Evolutionary conservation across 2,888 invertebrate species (phyloP).

Genomic region (Thalpophila matura): DNA sequence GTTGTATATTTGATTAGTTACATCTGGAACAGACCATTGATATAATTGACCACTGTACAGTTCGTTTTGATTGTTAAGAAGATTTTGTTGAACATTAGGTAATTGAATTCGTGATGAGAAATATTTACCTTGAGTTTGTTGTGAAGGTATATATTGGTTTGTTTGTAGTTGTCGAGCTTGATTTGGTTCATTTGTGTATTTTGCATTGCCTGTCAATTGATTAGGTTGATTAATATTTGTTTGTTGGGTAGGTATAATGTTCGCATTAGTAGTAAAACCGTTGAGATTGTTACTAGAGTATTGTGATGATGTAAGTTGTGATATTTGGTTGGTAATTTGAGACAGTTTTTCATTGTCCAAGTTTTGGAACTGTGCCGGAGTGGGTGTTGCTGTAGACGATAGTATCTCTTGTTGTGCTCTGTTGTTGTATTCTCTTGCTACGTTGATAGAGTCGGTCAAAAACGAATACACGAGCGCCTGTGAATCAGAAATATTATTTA

Average conservation of each 20-base stretch:
- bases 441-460: constrained; percentile 85
- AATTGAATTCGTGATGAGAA: constrained; percentile 68
- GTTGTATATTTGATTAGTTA: constrained; percentile 82
- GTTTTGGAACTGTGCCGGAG: constrained; percentile 73
- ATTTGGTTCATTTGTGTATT: constrained; percentile 62
- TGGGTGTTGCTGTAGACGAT: constrained; percentile 65
- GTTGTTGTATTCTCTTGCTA: constrained; percentile 83
- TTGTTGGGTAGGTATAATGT: constrained; percentile 61
- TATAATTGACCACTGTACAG: constrained; percentile 87
- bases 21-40: constrained; percentile 84
- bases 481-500: constrained; percentile 84
- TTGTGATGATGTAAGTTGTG: constrained; percentile 84
- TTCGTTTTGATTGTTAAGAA: constrained; percentile 69
- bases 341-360: constrained; percentile 77
- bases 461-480: constrained; percentile 87
- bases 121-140: constrained; percentile 65
- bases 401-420: constrained; percentile 77
- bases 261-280: constrained; percentile 50
- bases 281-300: constrained; percentile 69
- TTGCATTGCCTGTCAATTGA: constrained; percentile 63
- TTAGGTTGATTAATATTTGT: constrained; percentile 57
- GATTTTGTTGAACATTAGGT: constrained; percentile 55
- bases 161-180: constrained; percentile 62
- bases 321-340: constrained; percentile 79
- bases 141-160: constrained; percentile 65